Base-by-base conservation (phyloP, 1,140 invertebrate genomes). In the Sesamia nonagrioides region DNA sequence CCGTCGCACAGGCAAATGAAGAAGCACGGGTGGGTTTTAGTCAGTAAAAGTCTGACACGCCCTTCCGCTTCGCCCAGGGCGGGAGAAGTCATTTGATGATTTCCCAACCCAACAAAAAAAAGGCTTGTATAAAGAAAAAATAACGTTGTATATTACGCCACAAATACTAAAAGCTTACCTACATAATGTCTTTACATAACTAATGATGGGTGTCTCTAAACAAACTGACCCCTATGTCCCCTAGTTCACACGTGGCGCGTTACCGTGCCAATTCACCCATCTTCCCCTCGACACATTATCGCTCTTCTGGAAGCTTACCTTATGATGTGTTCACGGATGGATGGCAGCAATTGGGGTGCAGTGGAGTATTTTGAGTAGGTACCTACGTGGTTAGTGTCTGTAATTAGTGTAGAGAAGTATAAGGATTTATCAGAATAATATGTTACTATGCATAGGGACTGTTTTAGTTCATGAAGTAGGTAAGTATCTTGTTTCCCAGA, bases 291-390 rank as follows among this genome's bases (percentile, higher is more conserved):
- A 69, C 66, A 27, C 66, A 15, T 69, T 69, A 50, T 48, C 66
- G n/a, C 42, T 69, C 42, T 69, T 69, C 42, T 69, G 42, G 40
- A 48, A 69, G 42, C 13, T n/a, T 33, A 48, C 66, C 66, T 48
- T 27, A 48, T 69, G 60, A 61, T 61, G 60, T 61, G 66, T 69
- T 69, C 8, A 45, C 66, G 42, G 66, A 50, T 48, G 66, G 50
- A 27, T 69, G 66, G 17, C n/a, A 58, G 40, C 15, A 27, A 58
- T 33, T 4, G 50, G 61, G 61, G 37, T 11, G 35, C 21, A 63
- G 35, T 37, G 35, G 37, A 42, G 35, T 9, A 42, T 42, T 42
- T 37, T 11, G n/a, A 42, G 17, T n/a, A n/a, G n/a, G n/a, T 18
- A 42, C 27, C 27, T 27, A 27, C 37, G n/a, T 66, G 61, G n/a